Base-by-base conservation (phyloP, 2,888 invertebrate species). In the Agrochola lota region DNA sequence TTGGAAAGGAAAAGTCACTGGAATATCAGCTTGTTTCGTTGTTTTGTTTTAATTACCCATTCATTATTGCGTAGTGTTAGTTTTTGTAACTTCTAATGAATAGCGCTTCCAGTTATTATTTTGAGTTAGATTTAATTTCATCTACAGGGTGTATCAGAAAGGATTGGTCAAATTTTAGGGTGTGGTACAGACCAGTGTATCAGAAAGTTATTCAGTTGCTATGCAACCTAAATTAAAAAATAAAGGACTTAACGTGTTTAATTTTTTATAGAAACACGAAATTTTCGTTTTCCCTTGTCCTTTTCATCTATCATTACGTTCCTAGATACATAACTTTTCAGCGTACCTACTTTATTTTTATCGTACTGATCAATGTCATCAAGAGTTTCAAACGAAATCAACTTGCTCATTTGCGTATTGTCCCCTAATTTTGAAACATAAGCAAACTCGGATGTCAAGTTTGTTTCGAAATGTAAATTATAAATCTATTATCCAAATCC, bases 401-500 rank as follows among this genome's bases (percentile, higher is more conserved):
- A 80, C 59, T 84, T 88, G 52, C 64, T 82, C 75, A 78, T 70
- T 81, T 62, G 60, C 74, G 64, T 62, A 75, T 77, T 86, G 78
- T 74, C 73, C 62, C 66, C 69, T 86, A 73, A 86, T 86, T 84
- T 77, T 30, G 62, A 71, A 85, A 85, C 68, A 85, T 75, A 84
- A 85, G 49, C 79, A 76, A 85, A 83, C 83, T 80, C 76, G 71
- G 71, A 84, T 87, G 85, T 88, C 82, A 78, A 85, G 60, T 88
- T 88, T 87, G 85, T 83, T 78, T 71, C 66, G 26, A 80, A 85
- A 83, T 81, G 81, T 87, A 85, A 88, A 87, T 88, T 84, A 86
- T 86, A 87, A 88, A 86, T 88, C 85, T 86, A 84, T 88, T 88
- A 83, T 84, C 84, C 78, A 49, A 87, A 87, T 79, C 79, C 79